These are phyloP conservation scores for Lampropteryx suffumata DNA, from an alignment of 2,888 invertebrate species.

Conservation along the genomic window DNA sequence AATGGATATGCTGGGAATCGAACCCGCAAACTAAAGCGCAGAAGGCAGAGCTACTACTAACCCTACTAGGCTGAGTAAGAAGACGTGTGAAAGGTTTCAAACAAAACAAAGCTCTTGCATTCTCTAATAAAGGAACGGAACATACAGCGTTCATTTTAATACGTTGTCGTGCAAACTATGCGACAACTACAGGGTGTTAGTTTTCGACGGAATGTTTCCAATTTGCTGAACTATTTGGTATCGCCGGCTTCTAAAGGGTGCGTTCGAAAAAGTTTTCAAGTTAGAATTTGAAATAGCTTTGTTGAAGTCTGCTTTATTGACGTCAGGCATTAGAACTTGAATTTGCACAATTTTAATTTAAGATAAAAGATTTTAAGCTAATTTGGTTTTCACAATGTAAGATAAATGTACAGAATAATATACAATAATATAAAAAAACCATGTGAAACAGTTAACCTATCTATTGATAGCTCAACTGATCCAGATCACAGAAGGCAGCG, in stretches of 20 bases:
- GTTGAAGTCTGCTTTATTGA: neutral
- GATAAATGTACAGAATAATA: too few relatives aligned
- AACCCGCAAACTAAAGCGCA: too few relatives aligned
- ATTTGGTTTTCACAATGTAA: too few relatives aligned
- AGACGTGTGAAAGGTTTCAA: conserved; percentile 26
- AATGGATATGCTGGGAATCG: too few relatives aligned
- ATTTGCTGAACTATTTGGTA: conserved; percentile 36
- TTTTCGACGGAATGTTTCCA: conserved; percentile 38
- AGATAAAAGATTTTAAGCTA: neutral
- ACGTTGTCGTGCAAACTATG: conserved; percentile 27
- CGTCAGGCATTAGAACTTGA: neutral
- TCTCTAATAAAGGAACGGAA: conserved; percentile 39
- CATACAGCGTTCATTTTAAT: conserved; percentile 30
- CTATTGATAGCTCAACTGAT: too few relatives aligned
- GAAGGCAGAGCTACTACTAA: too few relatives aligned
- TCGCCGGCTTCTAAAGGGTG: conserved; percentile 13
- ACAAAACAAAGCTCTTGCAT: conserved; percentile 37
- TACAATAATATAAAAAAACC: too few relatives aligned
- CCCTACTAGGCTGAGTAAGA: too few relatives aligned
- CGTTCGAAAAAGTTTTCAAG: conserved; percentile 23
- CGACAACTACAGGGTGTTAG: conserved; percentile 34
- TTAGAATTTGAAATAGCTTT: conserved; percentile 22
- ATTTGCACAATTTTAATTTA: conserved; percentile 2
- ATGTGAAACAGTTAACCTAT: too few relatives aligned
- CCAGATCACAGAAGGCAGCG: too few relatives aligned